Evolutionary conservation across 2,888 invertebrate species (phyloP).

Genomic region (Tetranychus truncatus): DNA sequence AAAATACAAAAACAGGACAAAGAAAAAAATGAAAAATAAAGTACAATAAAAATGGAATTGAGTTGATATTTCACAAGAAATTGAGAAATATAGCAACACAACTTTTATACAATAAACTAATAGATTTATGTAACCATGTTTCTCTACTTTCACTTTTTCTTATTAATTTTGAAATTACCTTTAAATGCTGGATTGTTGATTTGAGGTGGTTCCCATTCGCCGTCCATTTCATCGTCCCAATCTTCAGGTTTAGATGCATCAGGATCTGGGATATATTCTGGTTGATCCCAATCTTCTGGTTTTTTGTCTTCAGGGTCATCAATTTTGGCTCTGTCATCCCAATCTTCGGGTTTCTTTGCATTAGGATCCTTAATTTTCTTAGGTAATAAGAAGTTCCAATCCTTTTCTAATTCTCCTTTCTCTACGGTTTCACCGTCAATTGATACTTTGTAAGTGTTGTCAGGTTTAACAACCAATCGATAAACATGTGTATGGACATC

Average conservation of each 20-base stretch:
- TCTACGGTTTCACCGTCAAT: slow-evolving; percentile 93
- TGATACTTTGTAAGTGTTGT: slow-evolving; percentile 87
- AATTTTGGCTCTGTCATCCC: slow-evolving; percentile 85
- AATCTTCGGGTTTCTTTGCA: slow-evolving; percentile 90
- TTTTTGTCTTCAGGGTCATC: slow-evolving; percentile 88
- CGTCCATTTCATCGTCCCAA: slow-evolving; percentile 99
- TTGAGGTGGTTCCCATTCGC: slow-evolving; percentile 98
- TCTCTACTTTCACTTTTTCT: neutral
- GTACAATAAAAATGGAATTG: neutral
- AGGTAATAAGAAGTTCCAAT: slow-evolving; percentile 93
- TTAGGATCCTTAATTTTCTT: slow-evolving; percentile 94
- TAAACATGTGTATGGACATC: slow-evolving; percentile 93
- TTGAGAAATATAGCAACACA: no score
- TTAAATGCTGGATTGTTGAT: slow-evolving; percentile 98
- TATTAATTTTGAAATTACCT: slow-evolving; percentile 42
- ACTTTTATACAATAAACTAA: no score
- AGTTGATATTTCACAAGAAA: no score
- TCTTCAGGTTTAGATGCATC: slow-evolving; percentile 94
- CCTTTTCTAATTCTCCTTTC: slow-evolving; percentile 75
- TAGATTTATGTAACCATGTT: neutral
- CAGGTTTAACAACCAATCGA: slow-evolving; percentile 80
- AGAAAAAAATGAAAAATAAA: neutral
- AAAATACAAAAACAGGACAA: neutral
- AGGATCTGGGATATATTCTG: slow-evolving; percentile 92
- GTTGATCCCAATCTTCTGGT: slow-evolving; percentile 96